Percentiles rank a stretch among this genome's conserved stretches.
These are phyloP conservation scores for Andrena flavipes DNA, from an alignment of 2,888 invertebrate genomes.

Conservation along the genomic window DNA sequence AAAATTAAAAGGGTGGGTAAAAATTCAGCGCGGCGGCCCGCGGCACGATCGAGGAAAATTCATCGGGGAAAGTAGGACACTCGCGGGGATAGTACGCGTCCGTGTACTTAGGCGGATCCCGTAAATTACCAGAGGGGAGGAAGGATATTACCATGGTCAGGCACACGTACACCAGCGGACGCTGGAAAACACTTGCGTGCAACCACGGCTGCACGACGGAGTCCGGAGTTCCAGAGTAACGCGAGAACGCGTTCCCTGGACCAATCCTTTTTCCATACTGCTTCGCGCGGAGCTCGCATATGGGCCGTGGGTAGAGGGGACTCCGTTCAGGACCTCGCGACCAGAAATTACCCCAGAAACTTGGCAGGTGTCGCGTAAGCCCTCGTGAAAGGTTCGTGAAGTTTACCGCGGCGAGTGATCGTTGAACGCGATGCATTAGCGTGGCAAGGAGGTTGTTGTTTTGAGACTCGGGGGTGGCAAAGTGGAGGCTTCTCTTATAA, in stretches of 20 bases:
- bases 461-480: background rate
- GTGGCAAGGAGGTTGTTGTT: background rate
- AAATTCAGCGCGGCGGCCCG: conserved; percentile 13
- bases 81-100: conserved; percentile 52
- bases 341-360: conserved; percentile 64
- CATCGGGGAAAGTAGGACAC: conserved; percentile 59
- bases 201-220: conserved; percentile 9
- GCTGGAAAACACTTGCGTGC: conserved; percentile 6
- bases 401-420: conserved; percentile 19
- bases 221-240: conserved; percentile 25
- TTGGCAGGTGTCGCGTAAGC: conserved; percentile 60
- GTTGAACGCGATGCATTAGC: background rate
- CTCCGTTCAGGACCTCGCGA: conserved; percentile 39
- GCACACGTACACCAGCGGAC: conserved; percentile 14
- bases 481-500: too few relatives aligned
- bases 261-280: conserved; percentile 44
- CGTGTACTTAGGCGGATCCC: conserved; percentile 60
- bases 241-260: conserved; percentile 20
- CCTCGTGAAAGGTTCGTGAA: conserved; percentile 46
- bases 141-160: conserved; percentile 64
- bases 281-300: conserved; percentile 24
- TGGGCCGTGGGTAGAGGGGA: conserved; percentile 35
- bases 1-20: conserved; percentile 28
- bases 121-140: conserved; percentile 64
- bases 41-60: conserved; percentile 60